Conservation (phyloP, 2,113 vertebrate species). For the Halichoeres trimaculatus region DNA sequence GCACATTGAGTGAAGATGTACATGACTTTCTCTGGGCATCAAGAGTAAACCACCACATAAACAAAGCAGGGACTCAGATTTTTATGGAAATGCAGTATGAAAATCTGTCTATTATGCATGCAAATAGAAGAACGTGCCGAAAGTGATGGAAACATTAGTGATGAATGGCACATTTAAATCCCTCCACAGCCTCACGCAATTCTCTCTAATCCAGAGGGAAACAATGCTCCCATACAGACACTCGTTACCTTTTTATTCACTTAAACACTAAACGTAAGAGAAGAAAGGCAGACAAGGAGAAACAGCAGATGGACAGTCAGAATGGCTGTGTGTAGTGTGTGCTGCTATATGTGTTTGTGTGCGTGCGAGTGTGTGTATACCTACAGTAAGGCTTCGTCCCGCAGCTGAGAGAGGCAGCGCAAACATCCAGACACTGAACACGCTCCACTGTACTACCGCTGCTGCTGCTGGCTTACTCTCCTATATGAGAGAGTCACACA, state of each 20-base stretch:
- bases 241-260: conserved; percentile 5
- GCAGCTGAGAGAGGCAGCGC: conserved; percentile 74
- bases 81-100: conserved; percentile 69
- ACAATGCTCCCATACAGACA: neutral
- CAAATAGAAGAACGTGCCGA: conserved; percentile 62
- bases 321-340: conserved; percentile 9
- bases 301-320: conserved; percentile 16
- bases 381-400: conserved; percentile 81
- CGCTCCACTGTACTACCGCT: conserved; percentile 68
- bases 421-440: conserved; percentile 79
- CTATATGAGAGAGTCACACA: conserved; percentile 61
- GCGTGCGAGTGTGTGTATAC: conserved; percentile 58
- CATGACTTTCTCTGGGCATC: conserved; percentile 15
- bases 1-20: neutral
- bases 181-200: conserved; percentile 3
- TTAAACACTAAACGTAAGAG: neutral
- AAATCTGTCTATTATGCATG: conserved; percentile 62
- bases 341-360: neutral
- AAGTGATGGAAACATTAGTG: conserved; percentile 54
- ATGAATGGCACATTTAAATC: conserved; percentile 30
- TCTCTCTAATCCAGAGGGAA: conserved; percentile 22
- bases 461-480: conserved; percentile 72
- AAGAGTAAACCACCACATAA: conserved; percentile 20
- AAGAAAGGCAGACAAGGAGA: conserved; percentile 1
- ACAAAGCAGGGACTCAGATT: conserved; percentile 42